These are phyloP conservation scores for Lucifuga dentata DNA, from an alignment of 2,113 vertebrate species.

Conservation along the genomic window DNA sequence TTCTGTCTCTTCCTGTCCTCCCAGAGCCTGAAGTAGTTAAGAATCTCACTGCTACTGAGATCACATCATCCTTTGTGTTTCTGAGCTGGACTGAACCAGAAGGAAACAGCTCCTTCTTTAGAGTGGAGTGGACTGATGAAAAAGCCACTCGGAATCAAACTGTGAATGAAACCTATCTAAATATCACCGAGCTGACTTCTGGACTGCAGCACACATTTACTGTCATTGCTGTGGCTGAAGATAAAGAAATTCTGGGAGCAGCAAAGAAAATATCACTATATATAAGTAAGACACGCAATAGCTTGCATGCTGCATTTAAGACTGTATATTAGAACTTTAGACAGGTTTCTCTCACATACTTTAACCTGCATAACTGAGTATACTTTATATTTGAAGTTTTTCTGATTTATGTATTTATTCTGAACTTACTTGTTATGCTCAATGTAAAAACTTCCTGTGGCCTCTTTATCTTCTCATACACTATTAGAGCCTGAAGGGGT, in stretches of 20 bases:
- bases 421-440: neutral
- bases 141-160: neutral
- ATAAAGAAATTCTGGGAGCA: too few relatives aligned
- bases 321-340: too few relatives aligned
- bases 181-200: slow-evolving; percentile 49
- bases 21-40: slow-evolving; percentile 26
- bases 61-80: slow-evolving; percentile 19
- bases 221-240: slow-evolving; percentile 13
- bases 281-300: too few relatives aligned
- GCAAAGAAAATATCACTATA: too few relatives aligned
- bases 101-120: slow-evolving; percentile 29
- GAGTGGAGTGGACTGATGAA: slow-evolving; percentile 16
- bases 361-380: too few relatives aligned
- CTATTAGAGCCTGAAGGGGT: slow-evolving; percentile 26
- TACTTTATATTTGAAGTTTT: too few relatives aligned
- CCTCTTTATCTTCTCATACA: too few relatives aligned
- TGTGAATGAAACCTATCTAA: neutral
- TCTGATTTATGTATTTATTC: too few relatives aligned
- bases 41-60: slow-evolving; percentile 19
- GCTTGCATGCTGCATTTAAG: too few relatives aligned
- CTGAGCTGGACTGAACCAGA: slow-evolving; percentile 39
- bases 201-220: neutral
- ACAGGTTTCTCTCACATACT: too few relatives aligned
- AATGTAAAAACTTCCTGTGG: neutral
- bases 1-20: too few relatives aligned